A percentile compares a stretch with the other conserved stretches of the same genome.
Conservation (phyloP, 2,797 vertebrate genomes). For the Periparus ater region DNA sequence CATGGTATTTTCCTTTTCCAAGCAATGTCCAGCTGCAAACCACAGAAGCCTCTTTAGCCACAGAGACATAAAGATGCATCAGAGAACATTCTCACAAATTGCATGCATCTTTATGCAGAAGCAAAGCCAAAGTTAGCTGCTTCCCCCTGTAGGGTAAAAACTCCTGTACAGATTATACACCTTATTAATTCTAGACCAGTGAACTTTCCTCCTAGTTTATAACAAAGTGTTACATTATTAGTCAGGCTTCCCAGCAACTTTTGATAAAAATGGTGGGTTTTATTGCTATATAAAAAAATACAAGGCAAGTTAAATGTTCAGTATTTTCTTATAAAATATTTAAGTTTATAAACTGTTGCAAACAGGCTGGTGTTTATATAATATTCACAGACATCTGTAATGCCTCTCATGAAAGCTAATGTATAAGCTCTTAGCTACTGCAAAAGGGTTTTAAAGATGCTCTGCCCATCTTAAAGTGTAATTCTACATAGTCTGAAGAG, state of each 20-base stretch:
- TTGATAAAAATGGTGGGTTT: conserved; percentile 55
- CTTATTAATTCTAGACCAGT: conserved; percentile 31
- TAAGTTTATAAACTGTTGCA: conserved; percentile 68
- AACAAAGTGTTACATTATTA: conserved; percentile 43
- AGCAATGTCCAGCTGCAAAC: not conserved
- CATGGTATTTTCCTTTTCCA: not conserved
- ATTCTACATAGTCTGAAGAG: conserved; percentile 38
- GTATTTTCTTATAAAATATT: conserved; percentile 73
- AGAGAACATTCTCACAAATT: not conserved
- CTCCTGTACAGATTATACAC: not conserved
- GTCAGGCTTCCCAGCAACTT: conserved; percentile 26
- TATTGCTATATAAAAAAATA: conserved; percentile 64
- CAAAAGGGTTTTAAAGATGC: conserved; percentile 56
- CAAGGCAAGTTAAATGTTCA: conserved; percentile 58
- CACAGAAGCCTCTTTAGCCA: not conserved
- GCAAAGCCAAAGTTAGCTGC: not conserved
- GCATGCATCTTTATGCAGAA: not conserved
- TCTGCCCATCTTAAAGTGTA: conserved; percentile 51
- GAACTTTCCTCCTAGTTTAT: conserved; percentile 19
- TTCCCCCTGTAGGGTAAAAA: not conserved
- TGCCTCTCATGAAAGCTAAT: conserved; percentile 66
- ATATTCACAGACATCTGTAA: conserved; percentile 70
- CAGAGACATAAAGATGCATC: not conserved
- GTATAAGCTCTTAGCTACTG: conserved; percentile 58
- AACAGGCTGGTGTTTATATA: conserved; percentile 62